phyloP scores from a whole-genome alignment of 2,113 vertebrate species.

The Ifrita kowaldi region DNA sequence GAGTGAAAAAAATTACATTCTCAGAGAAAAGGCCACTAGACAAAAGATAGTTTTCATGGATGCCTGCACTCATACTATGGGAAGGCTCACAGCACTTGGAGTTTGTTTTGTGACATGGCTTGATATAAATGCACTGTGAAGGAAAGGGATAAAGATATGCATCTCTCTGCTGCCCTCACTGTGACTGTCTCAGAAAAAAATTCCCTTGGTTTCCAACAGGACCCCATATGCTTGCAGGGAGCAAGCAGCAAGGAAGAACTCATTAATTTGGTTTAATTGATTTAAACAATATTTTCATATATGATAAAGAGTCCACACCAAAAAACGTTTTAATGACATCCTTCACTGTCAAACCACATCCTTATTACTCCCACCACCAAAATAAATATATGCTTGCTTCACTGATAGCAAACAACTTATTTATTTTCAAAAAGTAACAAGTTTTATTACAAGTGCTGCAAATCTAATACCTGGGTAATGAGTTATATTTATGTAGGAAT shows the following conservation, averaged over 20 bases:
- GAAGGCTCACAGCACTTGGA: conserved; percentile 44
- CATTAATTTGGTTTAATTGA: neutral
- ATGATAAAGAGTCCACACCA: neutral
- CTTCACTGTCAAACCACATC: neutral
- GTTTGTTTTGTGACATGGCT: conserved; percentile 63
- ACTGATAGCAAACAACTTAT: neutral
- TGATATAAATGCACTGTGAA: conserved; percentile 59
- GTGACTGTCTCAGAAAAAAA: conserved; percentile 9
- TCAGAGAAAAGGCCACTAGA: conserved; percentile 54
- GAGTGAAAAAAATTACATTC: conserved; percentile 54
- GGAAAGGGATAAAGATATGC: conserved; percentile 61
- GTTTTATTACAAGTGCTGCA: neutral
- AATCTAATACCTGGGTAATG: neutral
- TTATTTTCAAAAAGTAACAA: neutral
- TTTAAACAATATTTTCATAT: neutral
- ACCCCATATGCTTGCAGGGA: neutral
- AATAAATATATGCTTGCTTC: neutral
- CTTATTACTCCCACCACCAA: neutral
- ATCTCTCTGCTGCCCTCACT: conserved; percentile 27
- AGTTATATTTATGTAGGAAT: neutral
- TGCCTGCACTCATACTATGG: conserved; percentile 63
- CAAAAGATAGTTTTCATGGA: conserved; percentile 59
- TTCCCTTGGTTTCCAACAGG: neutral
- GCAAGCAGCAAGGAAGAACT: neutral
- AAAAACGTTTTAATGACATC: neutral